A percentile compares a stretch with the other conserved stretches of the same genome.
These are phyloP conservation scores for Andrena dorsata DNA, from an alignment of 2,888 invertebrate genomes.

Conservation along the genomic window DNA sequence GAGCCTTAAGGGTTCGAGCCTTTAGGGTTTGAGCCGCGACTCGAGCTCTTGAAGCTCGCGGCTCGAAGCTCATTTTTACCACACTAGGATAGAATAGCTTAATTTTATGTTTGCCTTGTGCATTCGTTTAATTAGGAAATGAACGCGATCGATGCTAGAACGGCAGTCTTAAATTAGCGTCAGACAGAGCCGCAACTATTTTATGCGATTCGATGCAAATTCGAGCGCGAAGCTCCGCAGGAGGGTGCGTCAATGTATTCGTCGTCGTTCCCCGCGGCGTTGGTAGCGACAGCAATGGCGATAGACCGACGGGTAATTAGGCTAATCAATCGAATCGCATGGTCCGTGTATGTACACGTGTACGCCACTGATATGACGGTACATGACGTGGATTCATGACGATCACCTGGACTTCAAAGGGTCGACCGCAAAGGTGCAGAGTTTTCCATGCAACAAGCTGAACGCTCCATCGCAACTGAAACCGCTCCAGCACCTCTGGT, in stretches of 20 bases:
- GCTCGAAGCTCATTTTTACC: no score
- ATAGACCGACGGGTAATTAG: constrained; percentile 70
- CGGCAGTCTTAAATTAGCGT: constrained; percentile 23
- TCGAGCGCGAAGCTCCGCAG: constrained; percentile 32
- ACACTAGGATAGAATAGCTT: no score
- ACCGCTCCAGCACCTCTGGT: not conserved
- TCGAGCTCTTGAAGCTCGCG: no score
- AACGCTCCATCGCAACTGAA: not conserved
- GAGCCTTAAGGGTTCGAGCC: no score
- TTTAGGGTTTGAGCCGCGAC: no score
- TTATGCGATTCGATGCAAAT: constrained; percentile 53
- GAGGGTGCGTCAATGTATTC: constrained; percentile 41
- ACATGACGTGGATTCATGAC: constrained; percentile 52
- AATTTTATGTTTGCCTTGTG: not conserved
- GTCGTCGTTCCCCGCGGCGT: constrained; percentile 50
- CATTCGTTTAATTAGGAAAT: not conserved
- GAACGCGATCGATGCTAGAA: not conserved
- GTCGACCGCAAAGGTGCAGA: not conserved
- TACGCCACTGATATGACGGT: constrained; percentile 40
- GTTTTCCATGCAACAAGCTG: constrained; percentile 7
- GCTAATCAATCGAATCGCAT: constrained; percentile 71
- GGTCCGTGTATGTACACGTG: constrained; percentile 42
- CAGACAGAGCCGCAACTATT: constrained; percentile 7
- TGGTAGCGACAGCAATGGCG: constrained; percentile 60
- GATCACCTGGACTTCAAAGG: constrained; percentile 59